Evolutionary conservation across 2,113 vertebrate species (phyloP).

Genomic region (Tamias sibiricus): DNA sequence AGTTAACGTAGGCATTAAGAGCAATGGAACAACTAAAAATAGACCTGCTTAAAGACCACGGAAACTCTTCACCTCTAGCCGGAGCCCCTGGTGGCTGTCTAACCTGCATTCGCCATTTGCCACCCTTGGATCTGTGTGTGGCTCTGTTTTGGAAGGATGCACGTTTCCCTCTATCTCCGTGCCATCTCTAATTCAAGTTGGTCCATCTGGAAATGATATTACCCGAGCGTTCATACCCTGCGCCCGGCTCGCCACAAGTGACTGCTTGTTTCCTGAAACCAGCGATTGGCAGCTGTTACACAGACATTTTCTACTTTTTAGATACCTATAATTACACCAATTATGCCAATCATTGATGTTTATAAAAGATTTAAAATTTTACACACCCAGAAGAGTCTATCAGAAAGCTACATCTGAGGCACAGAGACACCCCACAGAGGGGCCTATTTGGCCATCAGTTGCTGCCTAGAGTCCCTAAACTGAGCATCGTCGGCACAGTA

Average conservation of each 20-base stretch:
- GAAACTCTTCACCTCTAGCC: background rate
- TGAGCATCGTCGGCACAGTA: background rate
- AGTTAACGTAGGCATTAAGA: background rate
- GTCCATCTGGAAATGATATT: conserved; percentile 74
- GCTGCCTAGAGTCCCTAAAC: background rate
- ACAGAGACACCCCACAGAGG: conserved; percentile 30
- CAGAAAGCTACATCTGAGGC: conserved; percentile 40
- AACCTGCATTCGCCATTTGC: no score
- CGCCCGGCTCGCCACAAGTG: conserved; percentile 66
- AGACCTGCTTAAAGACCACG: background rate
- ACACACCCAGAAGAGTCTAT: conserved; percentile 64
- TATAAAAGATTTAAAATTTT: conserved; percentile 79
- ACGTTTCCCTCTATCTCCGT: background rate
- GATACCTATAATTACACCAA: conserved; percentile 82
- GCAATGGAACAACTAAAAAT: background rate
- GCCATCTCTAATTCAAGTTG: conserved; percentile 55
- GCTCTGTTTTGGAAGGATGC: background rate
- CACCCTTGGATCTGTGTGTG: fast-evolving
- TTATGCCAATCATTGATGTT: conserved; percentile 80
- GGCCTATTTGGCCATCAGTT: background rate
- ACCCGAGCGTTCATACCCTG: conserved; percentile 11
- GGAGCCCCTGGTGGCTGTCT: no score
- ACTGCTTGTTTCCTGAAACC: conserved; percentile 77
- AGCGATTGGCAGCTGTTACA: conserved; percentile 79
- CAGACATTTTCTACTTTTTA: conserved; percentile 76